phyloP scores from a whole-genome alignment of 2,113 vertebrate genomes.

The Tretioscincus oriximinensis region DNA sequence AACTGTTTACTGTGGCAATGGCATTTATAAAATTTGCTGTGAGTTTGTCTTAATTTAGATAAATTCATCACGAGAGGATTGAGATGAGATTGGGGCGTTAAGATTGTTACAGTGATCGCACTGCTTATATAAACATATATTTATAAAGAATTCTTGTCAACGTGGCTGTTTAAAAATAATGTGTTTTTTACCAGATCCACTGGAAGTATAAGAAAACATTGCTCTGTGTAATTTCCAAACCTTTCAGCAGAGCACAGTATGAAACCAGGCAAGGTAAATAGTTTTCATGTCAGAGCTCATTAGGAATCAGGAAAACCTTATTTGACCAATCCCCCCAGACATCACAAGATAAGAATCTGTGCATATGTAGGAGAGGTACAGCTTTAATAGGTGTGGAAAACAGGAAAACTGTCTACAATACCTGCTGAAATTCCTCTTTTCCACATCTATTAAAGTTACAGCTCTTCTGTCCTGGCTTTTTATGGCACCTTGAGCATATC shows the following conservation, averaged over 20 bases:
- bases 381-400: too few species aligned
- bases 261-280: constrained; percentile 14
- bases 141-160: neutral
- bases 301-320: constrained; percentile 11
- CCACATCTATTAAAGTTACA: too few species aligned
- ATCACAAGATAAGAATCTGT: neutral
- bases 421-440: too few species aligned
- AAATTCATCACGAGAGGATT: neutral
- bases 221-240: neutral
- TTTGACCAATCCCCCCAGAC: constrained; percentile 6
- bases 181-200: neutral
- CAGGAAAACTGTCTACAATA: too few species aligned
- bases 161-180: neutral
- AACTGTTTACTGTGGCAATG: accelerated
- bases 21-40: neutral
- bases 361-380: neutral
- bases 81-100: neutral
- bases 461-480: too few species aligned
- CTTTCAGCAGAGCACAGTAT: constrained; percentile 11
- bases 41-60: neutral
- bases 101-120: accelerated
- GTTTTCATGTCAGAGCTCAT: neutral
- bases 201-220: neutral
- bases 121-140: neutral
- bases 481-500: neutral